phyloP scores from a whole-genome alignment of 1,140 invertebrate genomes.

The Panagrolaimus sp. region DNA sequence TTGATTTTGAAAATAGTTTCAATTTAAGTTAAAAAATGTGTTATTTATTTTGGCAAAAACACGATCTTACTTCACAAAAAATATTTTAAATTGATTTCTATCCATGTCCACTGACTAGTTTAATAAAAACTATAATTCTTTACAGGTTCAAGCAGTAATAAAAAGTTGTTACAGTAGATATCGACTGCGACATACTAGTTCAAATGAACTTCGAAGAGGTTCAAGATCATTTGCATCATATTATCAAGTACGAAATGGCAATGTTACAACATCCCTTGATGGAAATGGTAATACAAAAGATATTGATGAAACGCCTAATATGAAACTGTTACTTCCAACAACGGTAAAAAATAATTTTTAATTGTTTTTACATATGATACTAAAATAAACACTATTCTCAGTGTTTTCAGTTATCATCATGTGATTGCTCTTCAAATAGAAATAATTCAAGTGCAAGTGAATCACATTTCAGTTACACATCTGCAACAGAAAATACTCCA shows the following conservation, averaged over 20 bases:
- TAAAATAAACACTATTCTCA: constrained; percentile 13
- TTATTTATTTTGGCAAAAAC: no score
- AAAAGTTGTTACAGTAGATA: constrained; percentile 49
- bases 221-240: constrained; percentile 41
- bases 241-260: constrained; percentile 41
- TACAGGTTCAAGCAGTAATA: constrained; percentile 47
- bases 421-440: constrained; percentile 15
- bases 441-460: constrained; percentile 10
- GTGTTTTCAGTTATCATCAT: constrained; percentile 12
- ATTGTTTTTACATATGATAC: not conserved
- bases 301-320: not conserved
- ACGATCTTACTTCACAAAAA: no score
- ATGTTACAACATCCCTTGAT: constrained; percentile 24
- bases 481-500: constrained; percentile 20
- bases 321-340: constrained; percentile 14
- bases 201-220: constrained; percentile 50
- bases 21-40: no score
- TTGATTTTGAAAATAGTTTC: no score
- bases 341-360: constrained; percentile 1
- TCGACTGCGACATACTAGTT: constrained; percentile 42
- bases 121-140: no score
- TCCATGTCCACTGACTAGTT: no score
- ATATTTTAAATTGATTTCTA: no score
- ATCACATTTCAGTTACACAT: constrained; percentile 14
- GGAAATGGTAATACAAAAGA: constrained; percentile 13